Base-by-base conservation (phyloP, 2,797 vertebrate genomes). In the Gymnocypris eckloni region DNA sequence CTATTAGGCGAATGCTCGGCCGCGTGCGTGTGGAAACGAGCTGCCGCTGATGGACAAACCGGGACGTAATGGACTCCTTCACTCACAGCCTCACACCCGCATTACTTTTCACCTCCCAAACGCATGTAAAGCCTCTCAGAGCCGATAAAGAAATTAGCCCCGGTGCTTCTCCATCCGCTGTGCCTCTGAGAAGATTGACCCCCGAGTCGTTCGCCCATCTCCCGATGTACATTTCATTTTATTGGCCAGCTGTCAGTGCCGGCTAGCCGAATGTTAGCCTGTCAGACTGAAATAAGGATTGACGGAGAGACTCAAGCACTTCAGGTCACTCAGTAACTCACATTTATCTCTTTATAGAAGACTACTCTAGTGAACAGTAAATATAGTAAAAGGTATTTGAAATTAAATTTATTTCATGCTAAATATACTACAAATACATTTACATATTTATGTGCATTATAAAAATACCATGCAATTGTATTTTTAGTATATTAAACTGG, bases 171-270 rank as follows among this genome's bases (percentile, higher is more conserved):
- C 52, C 70, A 72, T 72, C 54, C 83, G 15, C 61, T 69, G 84
- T 72, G 83, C 76, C 80, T 89, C 75, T 16, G 73, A 87, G 79
- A 79, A 77, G 86, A 87, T 86, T 89, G 86, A 88, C 89, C 89
- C 81, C 84, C 50, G 59, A 88, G 75, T 73, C 25, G 50, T 70
- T 79, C 69, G 79, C 87, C 73, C 52, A 86, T 86, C 80, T 79
- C 79, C 82, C 11, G 61, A 88, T 81, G 80, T 72, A 39, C 82
- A 41, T 83, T 90, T 85, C 70, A 82, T 87, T 88, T 90, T 75
- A 76, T 88, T 66, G 72, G 87, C 81, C 82, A 48, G 59, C 76
- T 72, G 75, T 73, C 86, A 52, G 79, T 66, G 73, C 82, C 48
- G 70, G 69, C 77, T 33, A 77, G 71, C 50, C 11, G 3, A 33